phyloP scores from a whole-genome alignment of 2,113 vertebrate genomes.

The Gorsachius goisagi region DNA sequence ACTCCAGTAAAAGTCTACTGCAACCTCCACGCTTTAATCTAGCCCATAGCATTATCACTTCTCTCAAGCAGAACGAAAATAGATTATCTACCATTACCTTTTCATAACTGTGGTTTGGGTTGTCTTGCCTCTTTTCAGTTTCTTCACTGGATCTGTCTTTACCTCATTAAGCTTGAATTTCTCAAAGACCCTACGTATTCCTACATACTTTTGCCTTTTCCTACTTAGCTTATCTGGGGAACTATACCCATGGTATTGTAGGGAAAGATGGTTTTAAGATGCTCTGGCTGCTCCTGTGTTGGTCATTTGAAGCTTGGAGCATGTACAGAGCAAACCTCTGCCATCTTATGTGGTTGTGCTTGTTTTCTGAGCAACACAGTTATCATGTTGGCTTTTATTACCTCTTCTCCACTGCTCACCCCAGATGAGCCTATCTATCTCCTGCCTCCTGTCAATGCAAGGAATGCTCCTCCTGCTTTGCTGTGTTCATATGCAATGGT shows the following conservation, averaged over 20 bases:
- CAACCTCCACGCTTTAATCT: background rate
- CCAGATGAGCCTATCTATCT: background rate
- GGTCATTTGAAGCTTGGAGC: background rate
- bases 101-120: background rate
- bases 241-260: background rate
- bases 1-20: background rate
- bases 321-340: background rate
- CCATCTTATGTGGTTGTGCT: background rate
- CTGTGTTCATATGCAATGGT: background rate
- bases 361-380: background rate
- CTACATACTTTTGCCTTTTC: background rate
- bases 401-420: background rate
- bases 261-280: background rate
- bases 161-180: background rate
- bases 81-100: background rate
- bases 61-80: background rate
- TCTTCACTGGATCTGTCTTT: background rate
- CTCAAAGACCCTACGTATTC: background rate
- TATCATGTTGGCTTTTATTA: background rate
- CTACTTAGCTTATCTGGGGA: background rate
- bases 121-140: background rate
- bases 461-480: background rate
- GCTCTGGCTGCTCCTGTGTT: background rate
- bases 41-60: background rate
- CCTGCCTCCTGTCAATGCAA: background rate